Base-by-base conservation (phyloP, 2,888 invertebrate species). In the Xestia xanthographa region DNA sequence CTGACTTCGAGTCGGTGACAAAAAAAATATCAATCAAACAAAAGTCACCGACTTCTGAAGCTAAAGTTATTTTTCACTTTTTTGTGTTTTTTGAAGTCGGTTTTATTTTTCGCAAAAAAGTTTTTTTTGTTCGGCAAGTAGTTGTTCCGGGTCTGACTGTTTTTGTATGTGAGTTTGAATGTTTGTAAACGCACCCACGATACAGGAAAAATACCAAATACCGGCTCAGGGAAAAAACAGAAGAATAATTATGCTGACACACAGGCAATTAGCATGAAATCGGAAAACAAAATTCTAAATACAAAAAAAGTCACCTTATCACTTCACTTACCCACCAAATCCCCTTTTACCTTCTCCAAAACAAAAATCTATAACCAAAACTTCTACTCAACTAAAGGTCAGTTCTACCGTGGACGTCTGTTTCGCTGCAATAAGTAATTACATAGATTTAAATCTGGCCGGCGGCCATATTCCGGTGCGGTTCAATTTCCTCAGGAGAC, bases 401-500 rank as follows among this genome's bases (percentile, higher is more conserved):
- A 86, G 78, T 74, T 75, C 17, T 26, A 60, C 29, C 20, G 41
- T 68, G 26, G 50, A 45, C 74, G 73, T 75, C 77, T 73, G 62
- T 71, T 76, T 75, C 69, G 70, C 68, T 73, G 84, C 73, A 73
- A 38, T 80, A 87, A 87, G 86, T 88, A 87, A 87, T 87, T 84
- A 87, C 77, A 79, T 87, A 87, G 88, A 87, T 87, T 82, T 82
- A 84, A 87, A 88, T 87, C 86, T 82, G 65, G 76, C 86, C 78
- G 85, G 68, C 79, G 75, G 79, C 82, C 82, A 71, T 80, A 77
- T 74, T 84, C 71, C 87, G 72, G 78, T 75, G 70, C 73, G 77
- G 88, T 87, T 85, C 87, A 85, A 87, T 87, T 87, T 88, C 87
- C 87, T 85, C 80, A 45, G 71, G 84, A 82, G 86, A 87, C 87